phyloP scores from a whole-genome alignment of 2,888 invertebrate genomes.

The Agrochola lota region DNA sequence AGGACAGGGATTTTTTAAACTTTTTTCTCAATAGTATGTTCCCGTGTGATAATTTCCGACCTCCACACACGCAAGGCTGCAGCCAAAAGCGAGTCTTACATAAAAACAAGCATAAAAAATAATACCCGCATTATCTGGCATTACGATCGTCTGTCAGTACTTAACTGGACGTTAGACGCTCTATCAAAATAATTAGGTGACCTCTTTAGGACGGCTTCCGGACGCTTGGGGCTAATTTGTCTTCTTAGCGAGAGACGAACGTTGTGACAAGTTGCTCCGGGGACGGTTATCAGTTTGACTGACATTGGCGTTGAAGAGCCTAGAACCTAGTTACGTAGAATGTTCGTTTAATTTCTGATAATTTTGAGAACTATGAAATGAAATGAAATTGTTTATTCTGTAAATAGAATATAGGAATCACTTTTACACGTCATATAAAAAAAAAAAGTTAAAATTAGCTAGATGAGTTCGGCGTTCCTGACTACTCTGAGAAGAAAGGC shows the following conservation, averaged over 20 bases:
- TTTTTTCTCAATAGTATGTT: no score
- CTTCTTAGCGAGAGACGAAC: slow-evolving; percentile 51
- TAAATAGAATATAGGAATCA: no score
- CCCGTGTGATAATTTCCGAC: background rate
- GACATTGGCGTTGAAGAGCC: slow-evolving; percentile 24
- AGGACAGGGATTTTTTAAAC: no score
- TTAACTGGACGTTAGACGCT: slow-evolving; percentile 39
- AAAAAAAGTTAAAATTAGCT: no score
- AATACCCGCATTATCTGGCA: slow-evolving; percentile 6
- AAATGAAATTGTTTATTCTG: no score
- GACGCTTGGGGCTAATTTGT: slow-evolving; percentile 62
- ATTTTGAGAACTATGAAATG: background rate
- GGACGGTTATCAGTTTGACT: slow-evolving; percentile 46
- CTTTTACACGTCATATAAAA: no score
- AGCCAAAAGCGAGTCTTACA: background rate
- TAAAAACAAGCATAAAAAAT: slow-evolving; percentile 16
- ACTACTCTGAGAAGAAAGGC: no score
- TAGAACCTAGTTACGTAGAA: background rate
- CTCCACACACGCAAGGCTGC: background rate
- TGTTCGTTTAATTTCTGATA: background rate
- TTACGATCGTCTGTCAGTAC: slow-evolving; percentile 36
- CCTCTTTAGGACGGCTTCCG: slow-evolving; percentile 58
- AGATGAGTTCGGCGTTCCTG: no score
- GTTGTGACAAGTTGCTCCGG: slow-evolving; percentile 54
- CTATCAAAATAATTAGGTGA: slow-evolving; percentile 65